A percentile compares a stretch with the other conserved stretches of the same genome.
Conservation (phyloP, 2,888 invertebrate species). For the Latrodectus elegans region DNA sequence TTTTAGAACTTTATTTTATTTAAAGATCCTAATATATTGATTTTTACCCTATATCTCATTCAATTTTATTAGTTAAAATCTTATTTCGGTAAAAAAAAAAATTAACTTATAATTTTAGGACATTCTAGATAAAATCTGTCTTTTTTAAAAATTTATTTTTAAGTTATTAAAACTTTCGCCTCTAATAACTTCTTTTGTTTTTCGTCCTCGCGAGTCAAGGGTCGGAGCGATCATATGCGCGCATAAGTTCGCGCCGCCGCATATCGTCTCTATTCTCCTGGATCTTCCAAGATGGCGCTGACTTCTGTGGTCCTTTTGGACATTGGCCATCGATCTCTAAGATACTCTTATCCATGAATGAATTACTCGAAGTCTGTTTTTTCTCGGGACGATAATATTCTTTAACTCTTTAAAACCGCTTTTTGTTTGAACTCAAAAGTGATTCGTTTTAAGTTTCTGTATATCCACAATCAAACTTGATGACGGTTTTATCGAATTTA, state of each 20-base stretch:
- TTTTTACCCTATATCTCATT: too few relatives aligned
- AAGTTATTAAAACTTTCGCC: too few relatives aligned
- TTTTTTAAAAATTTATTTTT: too few relatives aligned
- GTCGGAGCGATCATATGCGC: conserved; percentile 14
- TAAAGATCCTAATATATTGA: too few relatives aligned
- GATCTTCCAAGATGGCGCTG: conserved; percentile 62
- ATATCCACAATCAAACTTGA: neutral
- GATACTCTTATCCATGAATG: conserved; percentile 32
- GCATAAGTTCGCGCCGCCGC: conserved; percentile 38
- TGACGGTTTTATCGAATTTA: neutral
- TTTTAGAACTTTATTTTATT: too few relatives aligned
- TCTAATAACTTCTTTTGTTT: too few relatives aligned
- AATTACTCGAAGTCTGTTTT: conserved; percentile 14
- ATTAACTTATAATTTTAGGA: too few relatives aligned
- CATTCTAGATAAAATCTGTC: too few relatives aligned
- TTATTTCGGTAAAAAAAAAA: too few relatives aligned
- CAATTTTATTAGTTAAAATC: too few relatives aligned
- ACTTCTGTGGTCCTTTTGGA: conserved; percentile 44
- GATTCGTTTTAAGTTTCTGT: neutral
- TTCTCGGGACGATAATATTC: neutral
- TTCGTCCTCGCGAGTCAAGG: neutral
- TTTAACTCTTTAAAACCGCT: neutral
- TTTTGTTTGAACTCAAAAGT: neutral
- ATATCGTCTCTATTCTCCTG: conserved; percentile 14
- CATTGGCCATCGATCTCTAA: conserved; percentile 37